Conservation (phyloP, 2,797 vertebrate species). For the Brotogeris chrysoptera region DNA sequence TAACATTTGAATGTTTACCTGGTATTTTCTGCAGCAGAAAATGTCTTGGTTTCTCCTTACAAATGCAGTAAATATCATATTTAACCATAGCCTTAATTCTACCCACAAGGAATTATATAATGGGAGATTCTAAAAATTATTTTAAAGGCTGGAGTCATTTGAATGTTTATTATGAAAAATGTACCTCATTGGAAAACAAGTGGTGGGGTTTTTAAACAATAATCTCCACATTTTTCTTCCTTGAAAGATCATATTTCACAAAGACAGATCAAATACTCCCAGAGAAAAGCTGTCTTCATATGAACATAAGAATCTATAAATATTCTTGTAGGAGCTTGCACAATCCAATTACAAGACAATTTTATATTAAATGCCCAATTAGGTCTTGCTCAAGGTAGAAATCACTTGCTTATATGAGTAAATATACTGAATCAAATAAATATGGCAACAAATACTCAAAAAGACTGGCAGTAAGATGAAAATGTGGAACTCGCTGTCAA, state of each 20-base stretch:
- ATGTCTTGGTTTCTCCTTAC: conserved; percentile 40
- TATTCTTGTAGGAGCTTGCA: conserved; percentile 19
- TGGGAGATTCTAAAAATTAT: conserved; percentile 70
- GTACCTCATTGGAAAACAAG: conserved; percentile 39
- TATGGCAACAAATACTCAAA: not conserved
- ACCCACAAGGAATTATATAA: conserved; percentile 57
- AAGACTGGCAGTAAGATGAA: not conserved
- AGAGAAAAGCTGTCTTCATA: conserved; percentile 48
- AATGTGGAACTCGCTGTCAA: not conserved
- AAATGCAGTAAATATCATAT: conserved; percentile 50
- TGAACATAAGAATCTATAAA: conserved; percentile 52
- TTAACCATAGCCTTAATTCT: conserved; percentile 20
- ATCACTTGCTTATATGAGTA: not conserved
- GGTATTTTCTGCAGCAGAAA: conserved; percentile 20
- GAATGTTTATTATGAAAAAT: conserved; percentile 71
- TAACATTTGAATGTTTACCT: not conserved
- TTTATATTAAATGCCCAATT: not conserved
- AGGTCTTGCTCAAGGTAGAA: not conserved
- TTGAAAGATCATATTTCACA: conserved; percentile 67
- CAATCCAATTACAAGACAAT: not conserved
- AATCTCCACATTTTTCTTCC: conserved; percentile 60
- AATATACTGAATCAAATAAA: not conserved
- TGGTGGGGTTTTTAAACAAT: conserved; percentile 36
- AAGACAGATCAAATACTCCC: conserved; percentile 61
- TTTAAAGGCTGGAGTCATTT: conserved; percentile 56